Evolutionary conservation across 2,888 invertebrate genomes (phyloP), one percentile per base, ranked within the genome.

Genomic region (Miltochrista miniata): DNA sequence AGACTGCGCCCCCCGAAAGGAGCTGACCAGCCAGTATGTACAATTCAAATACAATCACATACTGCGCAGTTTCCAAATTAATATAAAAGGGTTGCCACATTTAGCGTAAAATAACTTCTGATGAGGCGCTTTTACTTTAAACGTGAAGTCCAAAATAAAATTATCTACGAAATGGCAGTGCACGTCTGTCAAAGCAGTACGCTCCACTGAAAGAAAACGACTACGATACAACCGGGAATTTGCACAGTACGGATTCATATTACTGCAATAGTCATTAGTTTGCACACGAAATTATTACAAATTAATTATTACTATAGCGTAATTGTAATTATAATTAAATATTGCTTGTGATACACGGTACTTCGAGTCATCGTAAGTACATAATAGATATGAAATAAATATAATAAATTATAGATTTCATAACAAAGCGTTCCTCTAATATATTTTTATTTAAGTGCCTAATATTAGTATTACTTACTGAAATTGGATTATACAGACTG

Each of bases 1-100:
- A 62, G 18, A 62, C 76, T 75, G 77, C 83, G 70, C 80, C 54
- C 18, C 1, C 11, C 4, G 10, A 4, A 11, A 4, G 18, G 51
- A 51, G 12, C 43, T 54, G 37, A 56, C 12, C 57, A 64, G 58
- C 48, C n/a, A 37, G 51, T 61, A 62, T 64, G 1, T 67, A 67
- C 64, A 67, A 37, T 13, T 15, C 18, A 33, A 13, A 45, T 30
- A 35, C 18, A 14, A 42, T 53, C 53, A 41, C 72, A 46, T 59
- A 74, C 66, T 55, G 76, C 54, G 74, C 81, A 65, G 81, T 72
- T 39, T 35, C 44, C 11, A 47, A 40, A 48, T 38, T 7, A 51
- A 14, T 18, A 29, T 9, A 35, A 13, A 3, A 24, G 33, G n/a
- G 33, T 38, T 35, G 18, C 18, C 18, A 4, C 18, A 24, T 24